Conservation (phyloP, 2,888 invertebrate species). For the Criorhina ranunculi region DNA sequence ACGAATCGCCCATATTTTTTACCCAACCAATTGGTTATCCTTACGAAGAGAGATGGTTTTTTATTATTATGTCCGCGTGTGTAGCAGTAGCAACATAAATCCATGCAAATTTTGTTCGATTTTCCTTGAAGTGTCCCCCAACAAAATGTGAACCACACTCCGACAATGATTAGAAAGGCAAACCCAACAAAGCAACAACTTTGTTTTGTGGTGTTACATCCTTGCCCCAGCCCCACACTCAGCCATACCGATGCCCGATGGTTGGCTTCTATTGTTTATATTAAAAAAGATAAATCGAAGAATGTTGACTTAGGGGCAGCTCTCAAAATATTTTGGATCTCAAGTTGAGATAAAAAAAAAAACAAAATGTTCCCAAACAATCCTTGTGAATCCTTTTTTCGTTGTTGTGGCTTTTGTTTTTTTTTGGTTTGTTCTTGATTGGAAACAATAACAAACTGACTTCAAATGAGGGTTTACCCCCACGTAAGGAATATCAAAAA, state of each 20-base stretch:
- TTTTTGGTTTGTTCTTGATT: conserved; percentile 3
- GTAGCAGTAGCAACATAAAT: conserved; percentile 36
- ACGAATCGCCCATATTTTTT: conserved; percentile 10
- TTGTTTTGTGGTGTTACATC: conserved; percentile 20
- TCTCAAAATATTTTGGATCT: conserved; percentile 36
- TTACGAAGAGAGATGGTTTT: conserved; percentile 26
- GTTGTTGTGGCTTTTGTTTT: not conserved
- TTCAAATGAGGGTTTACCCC: conserved; percentile 19
- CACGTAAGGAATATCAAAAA: conserved; percentile 35
- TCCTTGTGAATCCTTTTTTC: conserved; percentile 5
- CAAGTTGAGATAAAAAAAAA: conserved; percentile 7
- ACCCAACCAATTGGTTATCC: conserved; percentile 41
- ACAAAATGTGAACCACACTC: conserved; percentile 37
- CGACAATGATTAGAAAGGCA: conserved; percentile 51
- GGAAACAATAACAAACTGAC: conserved; percentile 23
- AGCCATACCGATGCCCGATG: conserved; percentile 28
- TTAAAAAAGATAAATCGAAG: conserved; percentile 47
- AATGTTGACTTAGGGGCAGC: conserved; percentile 52
- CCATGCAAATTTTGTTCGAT: conserved; percentile 61
- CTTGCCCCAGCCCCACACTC: not conserved
- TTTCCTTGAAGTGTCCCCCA: conserved; percentile 51
- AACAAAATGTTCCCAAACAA: conserved; percentile 5
- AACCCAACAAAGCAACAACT: conserved; percentile 34
- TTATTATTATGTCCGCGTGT: conserved; percentile 49
- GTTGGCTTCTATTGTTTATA: conserved; percentile 44